Evolutionary conservation across 2,797 vertebrate genomes (phyloP).

Genomic region (Peromyscus nudipes): DNA sequence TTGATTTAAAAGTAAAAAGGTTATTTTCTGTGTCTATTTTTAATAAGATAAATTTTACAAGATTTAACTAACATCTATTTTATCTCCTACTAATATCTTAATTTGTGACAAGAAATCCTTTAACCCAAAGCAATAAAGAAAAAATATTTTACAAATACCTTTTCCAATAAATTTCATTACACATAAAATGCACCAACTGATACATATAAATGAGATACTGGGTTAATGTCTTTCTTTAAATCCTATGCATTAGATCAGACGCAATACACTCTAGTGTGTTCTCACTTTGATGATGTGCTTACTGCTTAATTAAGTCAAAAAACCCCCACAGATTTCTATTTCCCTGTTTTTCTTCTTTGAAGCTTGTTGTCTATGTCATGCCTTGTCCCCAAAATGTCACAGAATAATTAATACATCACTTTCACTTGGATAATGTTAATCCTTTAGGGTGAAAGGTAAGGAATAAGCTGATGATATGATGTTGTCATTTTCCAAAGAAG

Average conservation of each 20-base stretch:
- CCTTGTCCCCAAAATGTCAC: neutral
- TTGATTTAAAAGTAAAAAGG: neutral
- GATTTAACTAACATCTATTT: slow-evolving; percentile 26
- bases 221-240: slow-evolving; percentile 47
- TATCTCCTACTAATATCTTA: slow-evolving; percentile 43
- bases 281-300: slow-evolving; percentile 49
- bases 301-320: slow-evolving; percentile 46
- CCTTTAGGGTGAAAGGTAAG: slow-evolving; percentile 23
- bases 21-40: slow-evolving; percentile 19
- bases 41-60: slow-evolving; percentile 15
- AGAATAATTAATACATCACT: neutral
- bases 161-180: slow-evolving; percentile 46
- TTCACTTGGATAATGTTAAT: slow-evolving; percentile 19
- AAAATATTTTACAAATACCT: slow-evolving; percentile 49
- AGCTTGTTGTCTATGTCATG: neutral
- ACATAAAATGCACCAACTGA: slow-evolving; percentile 42
- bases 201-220: slow-evolving; percentile 62
- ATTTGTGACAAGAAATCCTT: slow-evolving; percentile 57
- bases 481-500: neutral
- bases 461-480: neutral
- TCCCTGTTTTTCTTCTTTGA: neutral
- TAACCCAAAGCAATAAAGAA: slow-evolving; percentile 39
- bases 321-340: slow-evolving; percentile 19
- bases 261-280: neutral
- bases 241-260: slow-evolving; percentile 60